Evolutionary conservation across 2,113 vertebrate species (phyloP), one percentile per base, ranked within the genome.

Genomic region (Semnopithecus entellus): DNA sequence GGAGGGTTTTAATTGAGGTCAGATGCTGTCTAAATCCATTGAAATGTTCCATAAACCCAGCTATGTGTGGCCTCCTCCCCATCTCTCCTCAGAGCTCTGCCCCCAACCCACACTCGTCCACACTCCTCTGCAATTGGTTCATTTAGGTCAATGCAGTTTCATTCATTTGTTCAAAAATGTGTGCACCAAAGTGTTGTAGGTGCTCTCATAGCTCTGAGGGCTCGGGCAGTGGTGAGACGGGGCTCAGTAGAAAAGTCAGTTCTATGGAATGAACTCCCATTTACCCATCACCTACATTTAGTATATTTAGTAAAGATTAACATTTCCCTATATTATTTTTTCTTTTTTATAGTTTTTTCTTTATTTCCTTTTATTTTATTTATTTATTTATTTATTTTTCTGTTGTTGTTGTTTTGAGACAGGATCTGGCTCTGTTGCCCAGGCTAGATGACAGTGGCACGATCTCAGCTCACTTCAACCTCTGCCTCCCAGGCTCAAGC

Each of bases 191-290:
- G 45, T 13, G 23, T 91, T 84, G 17, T 27, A 10, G 18, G 50
- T 6, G 48, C 8, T 75, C 14, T 8, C 12, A 38, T 5, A 2
- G 43, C n/a, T 17, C 18, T 1, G n/a, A 4, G 14, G 18, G 7
- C 2, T 2, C 0, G 25, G 50, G 22, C 35, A 52, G 27, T 0
- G 12, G 18, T 22, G 12, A 57, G 17, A 17, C 8, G 13, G 59
- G 20, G 2, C 11, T 22, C 23, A 1, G 11, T 0, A 20, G 55
- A 1, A 48, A n/a, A 16, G 14, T n/a, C 0, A 2, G 57, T n/a
- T 35, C 35, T 6, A 0, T 7, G 40, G 40, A 35, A 30, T 10
- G 23, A 59, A 27, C 57, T n/a, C 32, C n/a, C 9, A 18, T 84
- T 76, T 48, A 38, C 55, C 8, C 8, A 22, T 70, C 32, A 11